Conservation (phyloP, 1,140 invertebrate genomes). For the Brachystomella parvula region DNA sequence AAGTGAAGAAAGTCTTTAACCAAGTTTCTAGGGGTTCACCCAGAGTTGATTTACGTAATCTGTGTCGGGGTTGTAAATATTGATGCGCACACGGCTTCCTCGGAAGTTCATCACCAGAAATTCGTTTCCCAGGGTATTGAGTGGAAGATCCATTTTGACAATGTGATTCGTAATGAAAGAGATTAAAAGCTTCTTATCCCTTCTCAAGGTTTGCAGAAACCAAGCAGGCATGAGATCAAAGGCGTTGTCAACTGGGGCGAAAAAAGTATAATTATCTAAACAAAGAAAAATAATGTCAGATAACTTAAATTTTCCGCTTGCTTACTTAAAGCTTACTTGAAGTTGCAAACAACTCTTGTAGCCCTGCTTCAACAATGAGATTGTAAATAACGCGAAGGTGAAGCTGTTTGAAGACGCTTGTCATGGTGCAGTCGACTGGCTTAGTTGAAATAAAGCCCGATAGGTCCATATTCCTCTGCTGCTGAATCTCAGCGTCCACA, state of each 20-base stretch:
- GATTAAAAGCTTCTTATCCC: constrained; percentile 21
- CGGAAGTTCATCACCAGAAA: constrained; percentile 25
- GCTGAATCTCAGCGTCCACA: not conserved
- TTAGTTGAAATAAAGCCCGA: not conserved
- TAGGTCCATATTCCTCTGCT: not conserved
- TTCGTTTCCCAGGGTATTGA: constrained; percentile 22
- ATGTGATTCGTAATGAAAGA: constrained; percentile 33
- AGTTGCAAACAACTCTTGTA: constrained; percentile 25
- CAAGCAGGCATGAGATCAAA: constrained; percentile 28
- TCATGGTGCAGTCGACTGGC: constrained; percentile 14
- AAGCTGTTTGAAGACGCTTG: constrained; percentile 22
- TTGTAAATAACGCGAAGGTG: constrained; percentile 20
- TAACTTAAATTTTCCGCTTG: not conserved
- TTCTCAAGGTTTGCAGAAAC: constrained; percentile 24
- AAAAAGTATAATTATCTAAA: constrained; percentile 34
- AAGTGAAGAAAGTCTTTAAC: constrained; percentile 5
- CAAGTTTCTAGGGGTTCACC: not conserved
- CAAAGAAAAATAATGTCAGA: not conserved
- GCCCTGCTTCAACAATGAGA: constrained; percentile 20
- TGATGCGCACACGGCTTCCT: constrained; percentile 25
- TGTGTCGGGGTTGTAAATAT: constrained; percentile 22
- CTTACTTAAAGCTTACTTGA: constrained; percentile 25
- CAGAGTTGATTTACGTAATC: constrained; percentile 27
- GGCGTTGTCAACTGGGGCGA: constrained; percentile 31
- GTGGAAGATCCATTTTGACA: constrained; percentile 24